Evolutionary conservation across 1,140 invertebrate species (phyloP).

Genomic region (Lepeophtheirus salmonis): DNA sequence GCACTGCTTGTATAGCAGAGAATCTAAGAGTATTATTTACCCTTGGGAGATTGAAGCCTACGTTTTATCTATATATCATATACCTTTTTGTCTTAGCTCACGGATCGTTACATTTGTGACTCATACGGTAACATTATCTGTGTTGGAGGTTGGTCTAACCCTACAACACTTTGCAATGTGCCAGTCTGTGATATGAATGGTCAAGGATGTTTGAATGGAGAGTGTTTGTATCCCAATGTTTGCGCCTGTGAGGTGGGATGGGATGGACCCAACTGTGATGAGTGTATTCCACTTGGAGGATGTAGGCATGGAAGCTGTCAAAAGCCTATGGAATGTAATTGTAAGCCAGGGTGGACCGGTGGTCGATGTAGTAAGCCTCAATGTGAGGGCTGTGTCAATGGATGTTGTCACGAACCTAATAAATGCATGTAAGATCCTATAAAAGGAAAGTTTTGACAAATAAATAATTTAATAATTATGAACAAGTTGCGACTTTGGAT

Average conservation of each 20-base stretch:
- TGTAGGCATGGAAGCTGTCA: conserved; percentile 26
- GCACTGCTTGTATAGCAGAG: not conserved
- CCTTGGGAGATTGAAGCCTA: not conserved
- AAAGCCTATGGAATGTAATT: conserved; percentile 27
- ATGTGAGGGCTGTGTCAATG: not conserved
- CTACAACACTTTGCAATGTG: not conserved
- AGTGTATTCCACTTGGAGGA: conserved; percentile 44
- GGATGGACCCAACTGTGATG: conserved; percentile 53
- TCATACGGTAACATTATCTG: not conserved
- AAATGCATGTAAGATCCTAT: not conserved
- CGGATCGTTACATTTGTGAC: not conserved
- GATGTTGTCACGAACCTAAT: not conserved
- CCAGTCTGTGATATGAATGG: not conserved
- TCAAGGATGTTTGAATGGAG: not conserved
- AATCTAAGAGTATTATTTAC: not conserved
- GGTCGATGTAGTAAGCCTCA: conserved; percentile 51
- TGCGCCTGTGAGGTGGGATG: conserved; percentile 54
- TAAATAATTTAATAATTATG: conserved; percentile 3
- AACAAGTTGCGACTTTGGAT: conserved; percentile 25
- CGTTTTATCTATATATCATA: not conserved
- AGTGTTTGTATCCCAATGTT: not conserved
- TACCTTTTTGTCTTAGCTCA: conserved; percentile 1
- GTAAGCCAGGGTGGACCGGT: conserved; percentile 26
- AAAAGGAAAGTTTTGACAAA: not conserved
- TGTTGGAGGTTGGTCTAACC: not conserved